A percentile compares a stretch with the other conserved stretches of the same genome.
phyloP scores from a whole-genome alignment of 2,797 vertebrate species.

The Sardinella longiceps region DNA sequence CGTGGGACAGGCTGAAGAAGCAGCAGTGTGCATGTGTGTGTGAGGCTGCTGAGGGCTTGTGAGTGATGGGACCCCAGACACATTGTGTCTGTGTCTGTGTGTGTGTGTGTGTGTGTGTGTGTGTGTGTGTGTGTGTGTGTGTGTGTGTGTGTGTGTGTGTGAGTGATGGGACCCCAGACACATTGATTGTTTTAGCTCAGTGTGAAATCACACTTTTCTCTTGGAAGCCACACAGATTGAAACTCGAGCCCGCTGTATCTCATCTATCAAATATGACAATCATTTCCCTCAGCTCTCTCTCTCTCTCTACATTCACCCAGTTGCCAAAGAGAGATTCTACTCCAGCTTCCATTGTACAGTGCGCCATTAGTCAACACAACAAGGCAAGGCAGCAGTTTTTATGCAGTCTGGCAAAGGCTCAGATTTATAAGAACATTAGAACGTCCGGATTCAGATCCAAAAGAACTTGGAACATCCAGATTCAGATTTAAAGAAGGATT shows the following conservation, averaged over 20 bases:
- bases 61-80: not conserved
- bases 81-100: no score
- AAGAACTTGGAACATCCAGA: no score
- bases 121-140: not conserved
- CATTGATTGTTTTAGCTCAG: not conserved
- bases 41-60: not conserved
- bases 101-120: not conserved
- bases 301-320: not conserved
- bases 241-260: slow-evolving; percentile 12
- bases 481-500: no score
- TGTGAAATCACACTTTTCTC: not conserved
- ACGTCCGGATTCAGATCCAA: not conserved
- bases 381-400: not conserved
- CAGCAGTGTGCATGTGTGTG: not conserved
- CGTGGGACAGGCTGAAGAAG: not conserved
- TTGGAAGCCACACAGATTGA: slow-evolving; percentile 6
- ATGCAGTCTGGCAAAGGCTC: no score
- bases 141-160: not conserved
- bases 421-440: not conserved
- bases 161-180: not conserved
- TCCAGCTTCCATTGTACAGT: not conserved
- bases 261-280: slow-evolving; percentile 1
- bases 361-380: not conserved
- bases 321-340: not conserved
- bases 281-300: not conserved